These are phyloP conservation scores for Leistus spinibarbis DNA, from an alignment of 2,888 invertebrate species.

Conservation along the genomic window DNA sequence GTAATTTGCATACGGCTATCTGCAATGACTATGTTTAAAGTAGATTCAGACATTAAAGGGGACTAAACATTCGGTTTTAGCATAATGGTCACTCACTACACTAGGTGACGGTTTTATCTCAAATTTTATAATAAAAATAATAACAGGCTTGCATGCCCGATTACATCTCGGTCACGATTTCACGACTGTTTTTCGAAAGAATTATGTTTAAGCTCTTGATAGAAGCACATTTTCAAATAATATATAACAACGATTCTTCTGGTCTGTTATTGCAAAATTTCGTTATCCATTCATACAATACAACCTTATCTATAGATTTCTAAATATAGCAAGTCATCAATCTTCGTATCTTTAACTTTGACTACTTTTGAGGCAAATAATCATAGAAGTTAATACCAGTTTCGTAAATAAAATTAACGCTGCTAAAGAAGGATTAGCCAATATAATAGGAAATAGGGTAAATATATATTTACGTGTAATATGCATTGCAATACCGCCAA, in stretches of 20 bases:
- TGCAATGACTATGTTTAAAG: constrained; percentile 6
- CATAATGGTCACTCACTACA: not conserved
- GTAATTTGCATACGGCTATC: constrained; percentile 10
- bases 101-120: not conserved
- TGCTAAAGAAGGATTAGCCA: no score
- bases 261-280: not conserved
- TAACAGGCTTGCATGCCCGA: not conserved
- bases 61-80: not conserved
- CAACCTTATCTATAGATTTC: not conserved
- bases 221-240: not conserved
- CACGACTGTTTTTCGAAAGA: not conserved
- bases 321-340: no score
- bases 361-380: no score
- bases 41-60: constrained; percentile 8
- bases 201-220: not conserved
- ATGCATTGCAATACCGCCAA: no score
- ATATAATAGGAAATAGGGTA: no score
- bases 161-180: not conserved
- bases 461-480: no score
- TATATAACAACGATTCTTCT: not conserved
- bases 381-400: no score
- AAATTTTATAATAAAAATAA: not conserved
- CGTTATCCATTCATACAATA: not conserved
- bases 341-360: no score
- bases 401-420: no score